phyloP scores from a whole-genome alignment of 2,113 vertebrate genomes.

The Prochilodus magdalenae region DNA sequence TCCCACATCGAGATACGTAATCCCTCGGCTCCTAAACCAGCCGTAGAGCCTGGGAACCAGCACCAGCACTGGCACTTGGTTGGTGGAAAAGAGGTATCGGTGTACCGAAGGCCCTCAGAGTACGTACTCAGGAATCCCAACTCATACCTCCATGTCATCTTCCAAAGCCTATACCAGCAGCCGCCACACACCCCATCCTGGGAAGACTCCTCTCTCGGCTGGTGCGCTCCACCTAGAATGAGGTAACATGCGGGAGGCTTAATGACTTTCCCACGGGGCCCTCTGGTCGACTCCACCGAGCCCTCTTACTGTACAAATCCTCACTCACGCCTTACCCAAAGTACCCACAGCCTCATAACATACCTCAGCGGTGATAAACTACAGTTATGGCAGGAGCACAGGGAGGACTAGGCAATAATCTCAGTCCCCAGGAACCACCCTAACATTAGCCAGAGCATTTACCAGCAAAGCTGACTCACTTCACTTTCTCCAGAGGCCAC shows the following conservation, averaged over 20 bases:
- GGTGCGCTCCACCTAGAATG: not conserved
- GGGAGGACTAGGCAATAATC: not conserved
- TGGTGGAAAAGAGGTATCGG: too few relatives aligned
- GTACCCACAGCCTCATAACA: not conserved
- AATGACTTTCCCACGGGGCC: not conserved
- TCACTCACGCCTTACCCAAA: not conserved
- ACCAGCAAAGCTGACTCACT: slow-evolving; percentile 39
- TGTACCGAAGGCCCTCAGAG: too few relatives aligned
- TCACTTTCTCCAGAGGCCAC: slow-evolving; percentile 1
- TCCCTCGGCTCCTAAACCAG: too few relatives aligned
- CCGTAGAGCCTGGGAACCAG: too few relatives aligned
- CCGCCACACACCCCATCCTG: too few relatives aligned
- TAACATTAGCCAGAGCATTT: slow-evolving; percentile 8
- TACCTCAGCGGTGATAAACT: not conserved
- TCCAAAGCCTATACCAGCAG: too few relatives aligned
- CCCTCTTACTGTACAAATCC: not conserved
- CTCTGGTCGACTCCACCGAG: not conserved
- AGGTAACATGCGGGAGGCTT: not conserved
- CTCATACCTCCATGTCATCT: too few relatives aligned
- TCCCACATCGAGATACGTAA: too few relatives aligned
- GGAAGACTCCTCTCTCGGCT: not conserved
- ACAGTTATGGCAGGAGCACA: not conserved
- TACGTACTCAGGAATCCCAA: too few relatives aligned
- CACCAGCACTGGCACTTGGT: too few relatives aligned
- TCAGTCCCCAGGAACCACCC: not conserved